Evolutionary conservation across 2,888 invertebrate genomes (phyloP).

Genomic region (Hecatera dysodea): DNA sequence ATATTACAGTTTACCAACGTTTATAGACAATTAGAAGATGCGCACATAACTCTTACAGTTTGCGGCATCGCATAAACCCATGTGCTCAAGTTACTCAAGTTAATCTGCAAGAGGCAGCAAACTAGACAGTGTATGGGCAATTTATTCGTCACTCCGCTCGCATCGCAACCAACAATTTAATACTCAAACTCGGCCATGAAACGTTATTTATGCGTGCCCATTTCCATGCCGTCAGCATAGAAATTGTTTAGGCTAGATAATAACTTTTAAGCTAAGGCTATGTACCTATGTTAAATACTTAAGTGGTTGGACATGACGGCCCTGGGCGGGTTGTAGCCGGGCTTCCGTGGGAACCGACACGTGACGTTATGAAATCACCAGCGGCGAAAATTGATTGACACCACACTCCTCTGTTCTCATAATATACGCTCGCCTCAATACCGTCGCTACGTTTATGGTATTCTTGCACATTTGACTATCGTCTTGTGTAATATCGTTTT

Average conservation of each 20-base stretch:
- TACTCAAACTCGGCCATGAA: conserved; percentile 81
- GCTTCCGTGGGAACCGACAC: conserved; percentile 90
- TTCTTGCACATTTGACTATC: conserved; percentile 57
- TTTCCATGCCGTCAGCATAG: conserved; percentile 86
- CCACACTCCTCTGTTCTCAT: conserved; percentile 68
- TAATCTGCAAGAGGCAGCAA: conserved; percentile 69
- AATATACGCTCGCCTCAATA: conserved; percentile 67
- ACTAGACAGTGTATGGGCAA: conserved; percentile 73
- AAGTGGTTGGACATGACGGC: conserved; percentile 90
- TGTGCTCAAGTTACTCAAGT: conserved; percentile 53
- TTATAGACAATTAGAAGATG: conserved; percentile 50
- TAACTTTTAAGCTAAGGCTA: conserved; percentile 89
- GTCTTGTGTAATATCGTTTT: conserved; percentile 44
- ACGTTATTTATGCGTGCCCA: conserved; percentile 88
- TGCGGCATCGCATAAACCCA: conserved; percentile 45
- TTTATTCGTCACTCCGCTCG: conserved; percentile 76
- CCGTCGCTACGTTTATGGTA: conserved; percentile 50
- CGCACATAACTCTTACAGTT: conserved; percentile 56
- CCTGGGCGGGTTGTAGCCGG: conserved; percentile 84
- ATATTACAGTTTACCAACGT: background rate
- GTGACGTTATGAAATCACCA: conserved; percentile 89
- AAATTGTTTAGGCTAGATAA: conserved; percentile 89
- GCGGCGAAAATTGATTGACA: conserved; percentile 89
- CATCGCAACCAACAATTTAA: conserved; percentile 80
- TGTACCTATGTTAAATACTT: conserved; percentile 89